These are phyloP conservation scores for Nematostella vectensis DNA, from an alignment of 92 coral and sea anemone genomes.

Conservation along the genomic window DNA sequence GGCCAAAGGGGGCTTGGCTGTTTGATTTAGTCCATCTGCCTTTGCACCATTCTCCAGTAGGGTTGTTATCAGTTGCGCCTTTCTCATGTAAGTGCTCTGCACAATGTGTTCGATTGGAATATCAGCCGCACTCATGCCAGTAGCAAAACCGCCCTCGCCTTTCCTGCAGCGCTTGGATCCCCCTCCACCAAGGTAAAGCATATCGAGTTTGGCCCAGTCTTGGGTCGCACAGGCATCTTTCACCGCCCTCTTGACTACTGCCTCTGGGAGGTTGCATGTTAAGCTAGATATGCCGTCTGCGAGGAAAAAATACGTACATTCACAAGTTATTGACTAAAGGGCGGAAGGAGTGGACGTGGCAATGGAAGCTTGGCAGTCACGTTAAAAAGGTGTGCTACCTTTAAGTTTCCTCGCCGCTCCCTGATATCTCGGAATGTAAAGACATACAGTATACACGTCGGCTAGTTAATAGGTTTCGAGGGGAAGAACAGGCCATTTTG, in stretches of 20 bases:
- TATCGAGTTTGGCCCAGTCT: conserved; percentile 62
- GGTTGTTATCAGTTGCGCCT: conserved; percentile 22
- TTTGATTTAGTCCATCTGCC: conserved; percentile 27
- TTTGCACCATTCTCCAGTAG: conserved; percentile 42
- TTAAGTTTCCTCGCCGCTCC: no score
- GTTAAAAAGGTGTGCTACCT: no score
- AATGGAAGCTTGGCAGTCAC: no score
- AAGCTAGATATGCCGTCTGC: conserved; percentile 57
- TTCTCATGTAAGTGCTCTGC: not conserved
- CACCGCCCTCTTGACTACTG: conserved; percentile 25
- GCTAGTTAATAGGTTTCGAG: no score
- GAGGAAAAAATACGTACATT: no score
- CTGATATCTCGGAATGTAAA: no score
- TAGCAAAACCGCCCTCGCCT: conserved; percentile 77
- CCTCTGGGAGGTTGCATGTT: conserved; percentile 34
- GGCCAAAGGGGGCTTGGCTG: conserved; percentile 16
- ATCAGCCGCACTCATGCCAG: conserved; percentile 48
- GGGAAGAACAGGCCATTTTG: no score
- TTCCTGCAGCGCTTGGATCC: conserved; percentile 35
- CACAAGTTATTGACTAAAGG: not conserved
- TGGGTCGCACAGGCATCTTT: conserved; percentile 24
- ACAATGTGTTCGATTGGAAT: conserved; percentile 55
- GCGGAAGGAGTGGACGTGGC: conserved; percentile 10
- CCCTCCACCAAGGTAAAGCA: conserved; percentile 78
- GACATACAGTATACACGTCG: no score